Percentiles rank a stretch among this genome's conserved stretches.
Conservation (phyloP, 2,888 invertebrate species). For the Nomada goodeniana region DNA sequence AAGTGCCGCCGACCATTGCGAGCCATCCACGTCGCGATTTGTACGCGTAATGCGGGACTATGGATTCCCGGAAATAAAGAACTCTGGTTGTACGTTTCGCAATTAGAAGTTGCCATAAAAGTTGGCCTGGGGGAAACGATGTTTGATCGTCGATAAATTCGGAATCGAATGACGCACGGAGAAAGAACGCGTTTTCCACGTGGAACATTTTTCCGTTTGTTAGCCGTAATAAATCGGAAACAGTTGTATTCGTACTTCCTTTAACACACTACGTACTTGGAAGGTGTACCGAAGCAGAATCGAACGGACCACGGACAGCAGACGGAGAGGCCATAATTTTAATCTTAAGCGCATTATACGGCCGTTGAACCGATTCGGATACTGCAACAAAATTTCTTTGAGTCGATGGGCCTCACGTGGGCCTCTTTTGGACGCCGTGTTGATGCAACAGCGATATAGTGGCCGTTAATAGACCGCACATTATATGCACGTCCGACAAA, state of each 20-base stretch:
- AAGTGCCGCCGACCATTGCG: conserved; percentile 24
- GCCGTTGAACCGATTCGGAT: background rate
- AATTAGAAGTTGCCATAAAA: conserved; percentile 1
- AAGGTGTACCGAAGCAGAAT: too few species aligned
- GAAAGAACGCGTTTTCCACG: too few species aligned
- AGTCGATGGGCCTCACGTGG: background rate
- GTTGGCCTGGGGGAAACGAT: background rate
- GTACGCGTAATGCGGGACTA: background rate
- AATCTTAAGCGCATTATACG: too few species aligned
- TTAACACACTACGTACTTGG: too few species aligned
- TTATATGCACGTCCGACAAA: background rate
- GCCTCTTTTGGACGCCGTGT: background rate
- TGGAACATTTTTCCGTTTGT: too few species aligned
- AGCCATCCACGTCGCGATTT: conserved; percentile 14
- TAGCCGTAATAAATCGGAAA: too few species aligned
- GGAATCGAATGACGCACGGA: background rate
- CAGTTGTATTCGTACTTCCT: too few species aligned
- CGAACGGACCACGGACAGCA: too few species aligned
- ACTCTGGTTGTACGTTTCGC: background rate
- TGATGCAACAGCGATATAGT: background rate
- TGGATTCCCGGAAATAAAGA: conserved; percentile 9
- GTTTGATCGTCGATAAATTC: conserved; percentile 13
- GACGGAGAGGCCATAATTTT: too few species aligned
- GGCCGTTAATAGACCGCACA: background rate
- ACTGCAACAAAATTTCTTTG: background rate